Percentiles rank a stretch among this genome's conserved stretches.
Evolutionary conservation across 2,888 invertebrate genomes (phyloP).

Genomic region (Desoria tigrina): DNA sequence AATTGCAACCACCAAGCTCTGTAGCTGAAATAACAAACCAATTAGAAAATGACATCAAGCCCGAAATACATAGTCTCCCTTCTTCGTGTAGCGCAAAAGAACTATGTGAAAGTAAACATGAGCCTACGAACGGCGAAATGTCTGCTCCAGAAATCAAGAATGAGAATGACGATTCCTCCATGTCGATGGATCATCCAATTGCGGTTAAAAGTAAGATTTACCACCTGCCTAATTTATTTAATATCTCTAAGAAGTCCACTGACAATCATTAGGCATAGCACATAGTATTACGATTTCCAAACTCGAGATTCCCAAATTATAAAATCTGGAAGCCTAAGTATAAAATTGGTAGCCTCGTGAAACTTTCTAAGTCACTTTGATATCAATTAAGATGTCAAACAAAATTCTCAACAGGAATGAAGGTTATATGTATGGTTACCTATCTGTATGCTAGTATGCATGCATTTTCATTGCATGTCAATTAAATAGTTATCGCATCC

Average conservation of each 20-base stretch:
- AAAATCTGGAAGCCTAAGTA: too few relatives aligned
- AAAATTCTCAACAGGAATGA: too few relatives aligned
- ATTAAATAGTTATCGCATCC: too few relatives aligned
- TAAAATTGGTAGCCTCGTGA: too few relatives aligned
- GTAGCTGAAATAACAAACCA: conserved; percentile 46
- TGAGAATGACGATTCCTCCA: conserved; percentile 56
- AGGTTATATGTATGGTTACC: too few relatives aligned
- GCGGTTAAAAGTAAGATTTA: conserved; percentile 36
- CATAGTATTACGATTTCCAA: too few relatives aligned
- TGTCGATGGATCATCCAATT: conserved; percentile 27
- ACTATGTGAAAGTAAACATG: conserved; percentile 44
- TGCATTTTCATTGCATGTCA: too few relatives aligned
- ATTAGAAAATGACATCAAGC: conserved; percentile 49
- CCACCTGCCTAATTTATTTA: background rate
- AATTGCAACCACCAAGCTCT: conserved; percentile 41
- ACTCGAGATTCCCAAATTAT: too few relatives aligned
- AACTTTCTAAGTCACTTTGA: too few relatives aligned
- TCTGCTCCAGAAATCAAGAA: conserved; percentile 57
- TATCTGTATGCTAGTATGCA: too few relatives aligned
- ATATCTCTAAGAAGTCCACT: background rate
- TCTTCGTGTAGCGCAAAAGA: conserved; percentile 28
- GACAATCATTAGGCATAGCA: too few relatives aligned
- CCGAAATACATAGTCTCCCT: conserved; percentile 47
- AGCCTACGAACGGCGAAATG: conserved; percentile 54
- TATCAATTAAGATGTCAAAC: too few relatives aligned